phyloP scores from a whole-genome alignment of 2,888 invertebrate species.

The Bimastos eiseni region DNA sequence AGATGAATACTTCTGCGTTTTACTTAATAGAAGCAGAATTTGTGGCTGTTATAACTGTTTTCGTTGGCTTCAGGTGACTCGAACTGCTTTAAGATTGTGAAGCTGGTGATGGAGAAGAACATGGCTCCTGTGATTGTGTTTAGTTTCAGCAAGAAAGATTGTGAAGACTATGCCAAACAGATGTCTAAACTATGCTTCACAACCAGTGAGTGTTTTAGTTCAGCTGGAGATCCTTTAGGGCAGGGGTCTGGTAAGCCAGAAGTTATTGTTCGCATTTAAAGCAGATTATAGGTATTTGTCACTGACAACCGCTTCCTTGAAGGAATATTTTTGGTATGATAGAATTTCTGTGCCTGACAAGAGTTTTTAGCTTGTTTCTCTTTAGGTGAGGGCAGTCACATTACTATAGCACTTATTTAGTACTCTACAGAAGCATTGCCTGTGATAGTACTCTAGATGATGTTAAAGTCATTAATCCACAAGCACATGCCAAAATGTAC shows the following conservation, averaged over 20 bases:
- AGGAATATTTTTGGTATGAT: neutral
- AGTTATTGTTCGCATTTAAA: neutral
- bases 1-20: neutral
- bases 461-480: no score
- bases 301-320: neutral
- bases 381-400: no score
- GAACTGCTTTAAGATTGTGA: conserved; percentile 94
- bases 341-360: neutral
- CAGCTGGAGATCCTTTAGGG: neutral
- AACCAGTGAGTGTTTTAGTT: conserved; percentile 68
- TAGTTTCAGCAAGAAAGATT: conserved; percentile 98
- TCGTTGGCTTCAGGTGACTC: conserved; percentile 63
- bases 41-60: neutral
- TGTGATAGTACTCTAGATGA: no score
- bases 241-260: neutral
- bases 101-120: conserved; percentile 97
- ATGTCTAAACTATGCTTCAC: conserved; percentile 97
- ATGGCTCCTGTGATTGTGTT: conserved; percentile 98
- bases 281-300: neutral
- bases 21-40: neutral
- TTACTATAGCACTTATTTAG: no score
- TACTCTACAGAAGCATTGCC: no score
- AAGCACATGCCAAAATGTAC: no score
- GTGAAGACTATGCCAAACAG: conserved; percentile 92
- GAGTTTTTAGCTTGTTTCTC: no score